Percentiles rank a stretch among this genome's conserved stretches.
phyloP scores from a whole-genome alignment of 1,140 invertebrate species.

The Magallana ariakensis region DNA sequence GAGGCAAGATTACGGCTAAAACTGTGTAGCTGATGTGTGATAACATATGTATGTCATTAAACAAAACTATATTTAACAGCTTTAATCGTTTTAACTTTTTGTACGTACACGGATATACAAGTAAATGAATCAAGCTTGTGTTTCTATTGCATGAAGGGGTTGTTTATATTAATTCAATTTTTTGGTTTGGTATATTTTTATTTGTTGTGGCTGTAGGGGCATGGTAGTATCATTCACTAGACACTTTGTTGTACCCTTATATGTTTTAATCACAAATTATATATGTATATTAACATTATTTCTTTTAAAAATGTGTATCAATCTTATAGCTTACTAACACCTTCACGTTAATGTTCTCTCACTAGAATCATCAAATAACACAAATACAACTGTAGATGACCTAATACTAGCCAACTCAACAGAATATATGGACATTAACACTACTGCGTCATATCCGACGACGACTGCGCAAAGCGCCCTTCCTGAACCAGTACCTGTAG shows the following conservation, averaged over 20 bases:
- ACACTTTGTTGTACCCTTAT: too few relatives aligned
- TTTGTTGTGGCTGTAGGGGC: not conserved
- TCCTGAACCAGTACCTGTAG: not conserved
- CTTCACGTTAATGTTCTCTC: not conserved
- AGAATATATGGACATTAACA: not conserved
- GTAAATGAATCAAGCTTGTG: too few relatives aligned
- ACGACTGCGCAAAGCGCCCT: constrained; percentile 9
- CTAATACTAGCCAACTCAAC: constrained; percentile 3
- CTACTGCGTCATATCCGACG: not conserved
- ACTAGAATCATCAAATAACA: constrained; percentile 1
- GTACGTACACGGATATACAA: too few relatives aligned
- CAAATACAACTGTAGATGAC: constrained; percentile 7
- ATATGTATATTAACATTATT: too few relatives aligned
- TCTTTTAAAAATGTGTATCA: too few relatives aligned
- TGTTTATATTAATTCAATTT: not conserved
- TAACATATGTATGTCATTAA: not conserved
- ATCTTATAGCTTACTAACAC: too few relatives aligned
- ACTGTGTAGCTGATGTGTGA: not conserved
- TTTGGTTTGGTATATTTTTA: not conserved
- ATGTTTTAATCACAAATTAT: too few relatives aligned
- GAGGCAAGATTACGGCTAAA: not conserved
- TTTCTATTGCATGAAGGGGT: not conserved
- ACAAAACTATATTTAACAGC: not conserved
- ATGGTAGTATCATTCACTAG: too few relatives aligned
- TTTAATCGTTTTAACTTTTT: not conserved